phyloP scores from a whole-genome alignment of 2,797 vertebrate genomes.

The Selene dorsalis region DNA sequence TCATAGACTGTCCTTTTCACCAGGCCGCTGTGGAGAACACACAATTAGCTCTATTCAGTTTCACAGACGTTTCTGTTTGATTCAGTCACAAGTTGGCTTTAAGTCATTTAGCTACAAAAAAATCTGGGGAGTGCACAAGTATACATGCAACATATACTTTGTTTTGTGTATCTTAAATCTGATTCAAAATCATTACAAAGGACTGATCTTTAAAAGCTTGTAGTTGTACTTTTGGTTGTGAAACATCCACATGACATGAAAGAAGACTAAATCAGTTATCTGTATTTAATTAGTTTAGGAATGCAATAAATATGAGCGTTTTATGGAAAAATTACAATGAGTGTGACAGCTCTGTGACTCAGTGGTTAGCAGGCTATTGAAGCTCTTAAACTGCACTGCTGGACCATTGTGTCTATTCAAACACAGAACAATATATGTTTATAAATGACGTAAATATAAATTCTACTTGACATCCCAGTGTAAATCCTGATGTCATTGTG shows the following conservation, averaged over 20 bases:
- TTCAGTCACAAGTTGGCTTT: constrained; percentile 1
- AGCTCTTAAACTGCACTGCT: neutral
- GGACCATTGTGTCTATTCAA: constrained; percentile 6
- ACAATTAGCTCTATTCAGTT: constrained; percentile 15
- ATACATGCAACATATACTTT: neutral
- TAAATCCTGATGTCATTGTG: neutral
- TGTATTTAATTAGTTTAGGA: neutral
- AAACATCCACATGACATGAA: neutral
- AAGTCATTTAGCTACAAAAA: neutral
- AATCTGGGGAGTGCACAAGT: neutral
- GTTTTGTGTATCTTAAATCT: neutral
- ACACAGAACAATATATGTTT: constrained; percentile 3
- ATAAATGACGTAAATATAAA: neutral
- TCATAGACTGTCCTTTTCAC: constrained; percentile 12
- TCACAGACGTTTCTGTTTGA: constrained; percentile 13
- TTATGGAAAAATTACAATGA: neutral
- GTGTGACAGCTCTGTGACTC: neutral
- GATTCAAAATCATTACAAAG: neutral
- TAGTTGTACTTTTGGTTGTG: neutral
- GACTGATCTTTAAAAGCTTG: neutral
- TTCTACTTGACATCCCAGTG: no score
- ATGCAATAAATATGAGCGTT: neutral
- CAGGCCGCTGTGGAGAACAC: neutral
- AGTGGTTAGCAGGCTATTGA: no score
- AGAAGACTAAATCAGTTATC: neutral